Evolutionary conservation across 1,140 invertebrate genomes (phyloP).

Genomic region (Batillaria attramentaria): DNA sequence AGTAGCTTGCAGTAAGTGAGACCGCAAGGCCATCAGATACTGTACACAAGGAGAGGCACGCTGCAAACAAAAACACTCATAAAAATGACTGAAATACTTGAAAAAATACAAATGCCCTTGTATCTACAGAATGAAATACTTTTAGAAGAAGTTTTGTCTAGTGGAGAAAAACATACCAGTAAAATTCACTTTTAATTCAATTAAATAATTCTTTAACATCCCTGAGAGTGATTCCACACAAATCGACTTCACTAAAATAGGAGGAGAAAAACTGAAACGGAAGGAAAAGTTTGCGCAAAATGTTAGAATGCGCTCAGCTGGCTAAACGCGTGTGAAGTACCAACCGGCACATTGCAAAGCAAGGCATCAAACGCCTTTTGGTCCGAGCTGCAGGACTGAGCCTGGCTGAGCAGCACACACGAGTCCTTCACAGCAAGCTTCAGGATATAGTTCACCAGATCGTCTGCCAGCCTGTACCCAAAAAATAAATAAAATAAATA

Average conservation of each 20-base stretch:
- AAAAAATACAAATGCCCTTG: background rate
- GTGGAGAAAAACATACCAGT: background rate
- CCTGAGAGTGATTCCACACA: too few relatives aligned
- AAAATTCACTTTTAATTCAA: too few relatives aligned
- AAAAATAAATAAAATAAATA: too few relatives aligned
- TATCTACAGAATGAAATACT: too few relatives aligned
- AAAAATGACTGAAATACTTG: background rate
- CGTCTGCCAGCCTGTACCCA: slow-evolving; percentile 64
- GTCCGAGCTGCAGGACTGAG: slow-evolving; percentile 46
- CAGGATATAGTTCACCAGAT: slow-evolving; percentile 62
- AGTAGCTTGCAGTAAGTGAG: slow-evolving; percentile 60
- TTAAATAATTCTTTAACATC: too few relatives aligned
- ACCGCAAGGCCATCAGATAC: slow-evolving; percentile 67
- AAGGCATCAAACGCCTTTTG: slow-evolving; percentile 60
- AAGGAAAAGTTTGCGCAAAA: background rate
- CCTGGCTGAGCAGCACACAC: slow-evolving; percentile 55
- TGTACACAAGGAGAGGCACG: slow-evolving; percentile 63
- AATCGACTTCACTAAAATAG: too few relatives aligned
- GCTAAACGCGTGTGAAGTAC: too few relatives aligned
- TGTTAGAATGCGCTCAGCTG: background rate
- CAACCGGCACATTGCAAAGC: slow-evolving; percentile 64
- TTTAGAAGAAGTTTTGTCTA: too few relatives aligned
- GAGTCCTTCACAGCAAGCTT: slow-evolving; percentile 69
- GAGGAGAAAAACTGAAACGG: background rate
- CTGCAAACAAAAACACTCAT: slow-evolving; percentile 46